Evolutionary conservation across 2,888 invertebrate genomes (phyloP).

Genomic region (Ypsolopha sequella): DNA sequence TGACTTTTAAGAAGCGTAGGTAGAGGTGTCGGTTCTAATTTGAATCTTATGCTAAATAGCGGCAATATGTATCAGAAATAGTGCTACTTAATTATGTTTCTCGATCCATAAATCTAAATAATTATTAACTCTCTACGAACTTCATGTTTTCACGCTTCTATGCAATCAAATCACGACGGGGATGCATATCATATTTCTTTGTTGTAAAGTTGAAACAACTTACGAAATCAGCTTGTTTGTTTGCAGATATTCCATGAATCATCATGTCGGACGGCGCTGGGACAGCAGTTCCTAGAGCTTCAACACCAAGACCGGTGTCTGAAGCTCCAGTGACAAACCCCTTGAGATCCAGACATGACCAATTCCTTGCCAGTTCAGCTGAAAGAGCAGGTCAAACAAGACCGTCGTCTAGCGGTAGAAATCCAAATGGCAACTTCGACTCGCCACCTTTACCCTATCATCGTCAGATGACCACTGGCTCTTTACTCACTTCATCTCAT

Average conservation of each 20-base stretch:
- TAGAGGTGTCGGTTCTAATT: not conserved
- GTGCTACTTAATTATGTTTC: conserved; percentile 57
- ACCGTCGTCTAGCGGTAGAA: conserved; percentile 64
- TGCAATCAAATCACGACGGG: no score
- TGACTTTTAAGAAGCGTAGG: conserved; percentile 7
- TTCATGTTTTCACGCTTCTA: not conserved
- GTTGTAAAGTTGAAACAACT: no score
- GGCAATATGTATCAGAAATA: conserved; percentile 31
- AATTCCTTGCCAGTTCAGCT: conserved; percentile 70
- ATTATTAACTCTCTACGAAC: not conserved
- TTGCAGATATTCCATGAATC: conserved; percentile 46
- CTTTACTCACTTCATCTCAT: conserved; percentile 67
- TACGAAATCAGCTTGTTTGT: conserved; percentile 11
- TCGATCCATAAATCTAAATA: conserved; percentile 60
- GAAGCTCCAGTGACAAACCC: conserved; percentile 57
- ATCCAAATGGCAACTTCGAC: conserved; percentile 69
- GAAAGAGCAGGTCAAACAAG: conserved; percentile 53
- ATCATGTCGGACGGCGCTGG: conserved; percentile 64
- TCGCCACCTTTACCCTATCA: conserved; percentile 76
- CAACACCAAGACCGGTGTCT: conserved; percentile 58
- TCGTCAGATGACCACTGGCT: conserved; percentile 71
- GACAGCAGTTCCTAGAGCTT: conserved; percentile 57
- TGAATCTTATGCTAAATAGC: conserved; percentile 2
- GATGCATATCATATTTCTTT: no score
- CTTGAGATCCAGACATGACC: conserved; percentile 70